These are phyloP conservation scores for Trogon melanurus DNA, from an alignment of 2,113 vertebrate species.

Conservation along the genomic window DNA sequence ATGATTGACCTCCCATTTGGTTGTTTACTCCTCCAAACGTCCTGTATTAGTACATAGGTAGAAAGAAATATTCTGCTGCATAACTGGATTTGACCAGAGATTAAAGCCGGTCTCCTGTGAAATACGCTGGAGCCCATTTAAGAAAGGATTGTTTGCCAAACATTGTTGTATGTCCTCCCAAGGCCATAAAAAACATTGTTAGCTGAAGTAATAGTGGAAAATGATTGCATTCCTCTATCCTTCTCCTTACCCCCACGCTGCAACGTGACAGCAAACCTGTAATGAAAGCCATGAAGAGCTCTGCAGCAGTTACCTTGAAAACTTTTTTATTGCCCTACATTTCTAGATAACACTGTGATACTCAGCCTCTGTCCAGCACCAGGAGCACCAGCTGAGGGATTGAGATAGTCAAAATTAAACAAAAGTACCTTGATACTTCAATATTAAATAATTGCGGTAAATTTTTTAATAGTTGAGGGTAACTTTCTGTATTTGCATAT, in stretches of 20 bases:
- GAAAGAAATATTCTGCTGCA: background rate
- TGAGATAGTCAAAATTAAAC: background rate
- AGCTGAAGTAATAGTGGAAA: conserved; percentile 37
- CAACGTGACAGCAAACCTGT: background rate
- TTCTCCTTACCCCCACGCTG: background rate
- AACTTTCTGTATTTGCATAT: conserved; percentile 22
- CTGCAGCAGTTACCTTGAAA: conserved; percentile 43
- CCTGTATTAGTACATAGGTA: background rate
- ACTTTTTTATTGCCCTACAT: conserved; percentile 49
- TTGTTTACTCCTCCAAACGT: background rate
- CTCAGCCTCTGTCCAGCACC: background rate
- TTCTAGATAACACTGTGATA: background rate
- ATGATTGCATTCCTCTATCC: conserved; percentile 33
- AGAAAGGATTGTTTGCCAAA: background rate
- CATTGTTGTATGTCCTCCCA: background rate
- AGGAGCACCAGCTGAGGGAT: background rate
- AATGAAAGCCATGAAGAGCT: conserved; percentile 47
- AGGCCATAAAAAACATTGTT: conserved; percentile 56
- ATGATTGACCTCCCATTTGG: background rate
- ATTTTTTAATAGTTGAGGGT: background rate
- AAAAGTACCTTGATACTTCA: background rate
- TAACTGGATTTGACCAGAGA: background rate
- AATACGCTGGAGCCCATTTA: background rate
- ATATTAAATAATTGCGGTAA: background rate
- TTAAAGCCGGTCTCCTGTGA: conserved; percentile 30